These are phyloP conservation scores for Meghimatium bilineatum DNA, from an alignment of 2,888 invertebrate species.

Conservation along the genomic window DNA sequence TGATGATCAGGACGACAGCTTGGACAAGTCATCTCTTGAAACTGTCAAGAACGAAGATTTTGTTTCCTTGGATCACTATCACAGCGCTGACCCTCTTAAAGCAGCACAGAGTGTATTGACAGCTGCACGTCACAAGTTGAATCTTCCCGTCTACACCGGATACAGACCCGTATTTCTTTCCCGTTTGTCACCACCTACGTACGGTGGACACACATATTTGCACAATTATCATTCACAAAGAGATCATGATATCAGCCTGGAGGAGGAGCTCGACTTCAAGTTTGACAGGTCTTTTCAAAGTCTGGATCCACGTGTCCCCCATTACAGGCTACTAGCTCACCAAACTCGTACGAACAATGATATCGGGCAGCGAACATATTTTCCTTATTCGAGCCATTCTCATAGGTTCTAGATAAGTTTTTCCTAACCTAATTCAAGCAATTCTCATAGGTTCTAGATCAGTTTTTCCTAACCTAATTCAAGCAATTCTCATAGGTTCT, in stretches of 20 bases:
- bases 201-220: slow-evolving; percentile 48
- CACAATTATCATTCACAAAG: slow-evolving; percentile 55
- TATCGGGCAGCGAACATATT: slow-evolving; percentile 47
- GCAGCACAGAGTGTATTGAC: slow-evolving; percentile 59
- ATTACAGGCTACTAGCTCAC: slow-evolving; percentile 41
- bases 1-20: slow-evolving; percentile 2
- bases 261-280: slow-evolving; percentile 65
- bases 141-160: slow-evolving; percentile 52
- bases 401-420: slow-evolving; percentile 35
- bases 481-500: too few species aligned
- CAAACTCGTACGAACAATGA: neutral
- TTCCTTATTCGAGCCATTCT: slow-evolving; percentile 48
- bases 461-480: too few species aligned
- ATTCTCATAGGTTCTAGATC: too few species aligned
- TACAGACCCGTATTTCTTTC: slow-evolving; percentile 46
- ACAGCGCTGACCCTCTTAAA: slow-evolving; percentile 49
- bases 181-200: slow-evolving; percentile 34
- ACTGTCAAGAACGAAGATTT: slow-evolving; percentile 9
- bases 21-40: slow-evolving; percentile 13
- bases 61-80: neutral
- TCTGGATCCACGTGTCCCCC: slow-evolving; percentile 60
- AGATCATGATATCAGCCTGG: slow-evolving; percentile 62
- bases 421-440: too few species aligned
- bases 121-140: slow-evolving; percentile 63
- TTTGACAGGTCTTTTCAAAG: slow-evolving; percentile 65